Evolutionary conservation across 53 echinoderm and acorn worm genomes (phyloP).

Genomic region (Echinarachnius parma): DNA sequence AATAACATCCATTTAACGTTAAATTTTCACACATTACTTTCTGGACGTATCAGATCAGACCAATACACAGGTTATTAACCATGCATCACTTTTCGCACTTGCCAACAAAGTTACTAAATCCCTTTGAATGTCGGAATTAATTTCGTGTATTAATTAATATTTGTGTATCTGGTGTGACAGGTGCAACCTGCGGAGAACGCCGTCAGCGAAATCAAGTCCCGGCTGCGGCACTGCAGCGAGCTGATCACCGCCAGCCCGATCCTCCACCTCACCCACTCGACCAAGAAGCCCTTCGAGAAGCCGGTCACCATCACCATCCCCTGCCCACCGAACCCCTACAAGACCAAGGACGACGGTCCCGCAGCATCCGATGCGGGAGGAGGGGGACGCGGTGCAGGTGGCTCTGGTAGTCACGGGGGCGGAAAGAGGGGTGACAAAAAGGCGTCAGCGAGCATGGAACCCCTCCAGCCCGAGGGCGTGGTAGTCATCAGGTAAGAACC

Average conservation of each 20-base stretch:
- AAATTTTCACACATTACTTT: too few relatives aligned
- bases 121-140: too few relatives aligned
- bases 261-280: slow-evolving; percentile 74
- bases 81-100: too few relatives aligned
- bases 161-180: too few relatives aligned
- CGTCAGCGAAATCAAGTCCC: slow-evolving; percentile 75
- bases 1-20: too few relatives aligned
- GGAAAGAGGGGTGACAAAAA: slow-evolving; percentile 38
- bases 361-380: not conserved
- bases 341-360: slow-evolving; percentile 29
- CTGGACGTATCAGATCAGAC: too few relatives aligned
- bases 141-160: too few relatives aligned
- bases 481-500: slow-evolving; percentile 64
- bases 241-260: slow-evolving; percentile 90
- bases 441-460: slow-evolving; percentile 43
- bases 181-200: slow-evolving; percentile 91
- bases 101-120: too few relatives aligned
- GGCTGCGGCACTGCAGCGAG: slow-evolving; percentile 86
- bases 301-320: slow-evolving; percentile 80
- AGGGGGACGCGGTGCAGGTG: slow-evolving; percentile 3
- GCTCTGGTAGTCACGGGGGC: slow-evolving; percentile 7
- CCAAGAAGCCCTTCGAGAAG: slow-evolving; percentile 68
- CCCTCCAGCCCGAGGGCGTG: slow-evolving; percentile 62
- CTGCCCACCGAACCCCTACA: slow-evolving; percentile 90
- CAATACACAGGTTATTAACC: too few relatives aligned